Conservation (phyloP, 2,888 invertebrate species). For the Chrysomela aeneicollis region DNA sequence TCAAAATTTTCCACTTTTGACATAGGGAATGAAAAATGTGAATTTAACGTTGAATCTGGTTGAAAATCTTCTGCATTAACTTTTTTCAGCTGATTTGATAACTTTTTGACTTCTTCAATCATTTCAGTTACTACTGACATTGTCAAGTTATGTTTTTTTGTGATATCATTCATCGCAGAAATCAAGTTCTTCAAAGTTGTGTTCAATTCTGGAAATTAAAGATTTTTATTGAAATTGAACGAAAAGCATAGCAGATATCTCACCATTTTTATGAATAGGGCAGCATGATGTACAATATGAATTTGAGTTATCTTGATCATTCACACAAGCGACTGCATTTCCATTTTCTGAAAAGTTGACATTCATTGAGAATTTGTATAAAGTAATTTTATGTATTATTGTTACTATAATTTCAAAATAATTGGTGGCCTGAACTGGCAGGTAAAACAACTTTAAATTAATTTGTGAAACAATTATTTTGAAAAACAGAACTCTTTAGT, state of each 20-base stretch:
- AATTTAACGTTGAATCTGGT: constrained; percentile 4
- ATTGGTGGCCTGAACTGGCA: no score
- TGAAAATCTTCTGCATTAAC: constrained; percentile 6
- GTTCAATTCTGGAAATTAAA: constrained; percentile 9
- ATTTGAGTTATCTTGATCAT: no score
- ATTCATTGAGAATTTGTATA: neutral
- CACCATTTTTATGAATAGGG: constrained; percentile 13
- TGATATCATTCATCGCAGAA: constrained; percentile 1
- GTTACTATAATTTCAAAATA: no score
- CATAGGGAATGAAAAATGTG: constrained; percentile 11
- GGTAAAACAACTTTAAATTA: no score
- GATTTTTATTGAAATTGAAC: neutral
- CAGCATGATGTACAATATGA: constrained; percentile 12
- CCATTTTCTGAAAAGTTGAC: constrained; percentile 9
- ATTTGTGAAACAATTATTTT: no score
- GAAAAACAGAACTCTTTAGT: no score
- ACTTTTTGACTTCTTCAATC: constrained; percentile 12
- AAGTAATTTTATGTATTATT: no score
- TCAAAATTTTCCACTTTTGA: constrained; percentile 6
- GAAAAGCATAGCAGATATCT: neutral
- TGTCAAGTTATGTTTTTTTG: constrained; percentile 6
- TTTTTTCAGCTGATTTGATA: constrained; percentile 14
- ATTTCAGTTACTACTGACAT: constrained; percentile 11
- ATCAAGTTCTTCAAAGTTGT: constrained; percentile 13
- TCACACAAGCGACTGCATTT: neutral